A percentile compares a stretch with the other conserved stretches of the same genome.
Conservation (phyloP, 2,888 invertebrate species). For the Tiliacea citrago region DNA sequence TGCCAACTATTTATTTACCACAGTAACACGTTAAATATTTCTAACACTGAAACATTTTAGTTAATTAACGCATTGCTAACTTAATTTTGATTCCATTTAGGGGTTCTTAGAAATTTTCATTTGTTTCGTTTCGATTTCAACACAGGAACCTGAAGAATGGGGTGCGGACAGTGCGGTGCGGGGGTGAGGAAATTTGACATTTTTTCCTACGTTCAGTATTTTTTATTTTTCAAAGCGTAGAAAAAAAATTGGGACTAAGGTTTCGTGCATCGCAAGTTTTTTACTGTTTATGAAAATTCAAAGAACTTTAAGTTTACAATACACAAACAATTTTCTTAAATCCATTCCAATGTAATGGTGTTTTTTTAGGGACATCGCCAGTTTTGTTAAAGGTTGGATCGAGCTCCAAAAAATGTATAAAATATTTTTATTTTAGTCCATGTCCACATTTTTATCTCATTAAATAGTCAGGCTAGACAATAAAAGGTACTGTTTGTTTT, state of each 20-base stretch:
- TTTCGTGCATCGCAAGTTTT: background rate
- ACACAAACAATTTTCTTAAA: too few species aligned
- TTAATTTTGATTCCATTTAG: slow-evolving; percentile 64
- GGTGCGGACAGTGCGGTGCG: slow-evolving; percentile 67
- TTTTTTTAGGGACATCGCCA: background rate
- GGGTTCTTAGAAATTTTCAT: slow-evolving; percentile 68
- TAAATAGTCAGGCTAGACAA: background rate
- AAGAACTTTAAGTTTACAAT: background rate
- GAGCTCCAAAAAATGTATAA: background rate
- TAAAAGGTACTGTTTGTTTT: background rate
- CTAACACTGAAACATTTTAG: slow-evolving; percentile 67
- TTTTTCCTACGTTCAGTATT: slow-evolving; percentile 45
- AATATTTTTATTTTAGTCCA: background rate
- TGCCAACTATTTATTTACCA: slow-evolving; percentile 65
- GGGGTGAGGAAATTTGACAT: slow-evolving; percentile 65
- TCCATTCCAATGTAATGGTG: background rate
- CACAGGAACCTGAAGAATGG: slow-evolving; percentile 55
- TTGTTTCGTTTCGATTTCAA: slow-evolving; percentile 76
- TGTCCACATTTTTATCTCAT: background rate
- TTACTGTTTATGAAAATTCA: background rate
- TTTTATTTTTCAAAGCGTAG: background rate
- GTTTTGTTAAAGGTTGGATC: background rate
- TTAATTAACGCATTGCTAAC: slow-evolving; percentile 57
- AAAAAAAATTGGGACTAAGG: background rate
- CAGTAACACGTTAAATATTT: slow-evolving; percentile 45